Base-by-base conservation (phyloP, 2,888 invertebrate genomes). In the Drosophila pegasa region DNA sequence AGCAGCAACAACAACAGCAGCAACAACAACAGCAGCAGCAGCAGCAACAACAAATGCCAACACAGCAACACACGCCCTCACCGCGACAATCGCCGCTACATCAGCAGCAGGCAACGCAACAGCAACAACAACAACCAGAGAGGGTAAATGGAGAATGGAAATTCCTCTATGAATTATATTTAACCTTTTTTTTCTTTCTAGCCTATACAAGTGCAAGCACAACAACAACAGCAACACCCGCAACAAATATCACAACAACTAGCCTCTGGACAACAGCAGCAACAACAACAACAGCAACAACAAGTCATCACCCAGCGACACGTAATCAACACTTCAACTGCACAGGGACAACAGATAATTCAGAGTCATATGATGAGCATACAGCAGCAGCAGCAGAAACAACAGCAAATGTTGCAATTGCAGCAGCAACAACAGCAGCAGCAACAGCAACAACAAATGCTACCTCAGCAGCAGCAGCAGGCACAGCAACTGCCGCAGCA, bases 341-440 rank as follows among this genome's bases (percentile, higher is more conserved):
- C 90, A 3, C 92, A 92, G 47, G 92, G 92, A 0, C 92, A 92
- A 38, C 92, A 92, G 76, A 90, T 92, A n/a, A 92, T 92, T 37
- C 92, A 92, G 67, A 92, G 89, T 63, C 92, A 92, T 56, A 91
- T 92, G 91, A 75, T 91, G 54, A 92, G 82, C 60, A 88, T 91
- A 37, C 92, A 91, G 50, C 90, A 90, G 56, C 92, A 91, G 50
- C 89, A 90, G 55, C 88, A 87, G 31, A 89, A 90, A 55, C 88
- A 89, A 25, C 90, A 91, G 31, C 88, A 89, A 64, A 83, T 88
- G 61, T 68, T 89, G 43, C 82, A 89, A 18, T 78, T 91, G 38
- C 90, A 91, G 56, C 82, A 90, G 47, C 90, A 89, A 10, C 52
- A 54, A 31, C 92, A 91, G 51, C 90, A 90, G 55, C 92, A 91